Base-by-base conservation (phyloP, 2,113 vertebrate genomes). In the Cyanocitta stelleri region DNA sequence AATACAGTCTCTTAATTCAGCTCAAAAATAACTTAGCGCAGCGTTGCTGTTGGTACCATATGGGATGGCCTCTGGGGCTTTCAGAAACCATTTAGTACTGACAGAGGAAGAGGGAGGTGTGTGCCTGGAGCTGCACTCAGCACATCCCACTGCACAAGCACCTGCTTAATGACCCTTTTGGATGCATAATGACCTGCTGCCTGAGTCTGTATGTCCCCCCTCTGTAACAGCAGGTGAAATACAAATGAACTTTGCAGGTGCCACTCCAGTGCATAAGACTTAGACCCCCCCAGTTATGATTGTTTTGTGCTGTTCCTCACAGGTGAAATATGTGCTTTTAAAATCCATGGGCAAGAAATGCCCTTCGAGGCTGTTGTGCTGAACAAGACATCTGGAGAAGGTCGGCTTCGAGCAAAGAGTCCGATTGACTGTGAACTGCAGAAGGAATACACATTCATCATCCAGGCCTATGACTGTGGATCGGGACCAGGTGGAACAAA, bases 241-340 rank as follows among this genome's bases (percentile, higher is more conserved):
- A 74, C 15, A 72, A 29, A 48, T 35, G 19, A 37, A 24, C 43
- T 84, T 76, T 33, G 44, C 13, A 41, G 20, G 10, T 62, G 30
- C 72, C 16, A 35, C 64, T 71, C 7, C 6, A 11, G 35, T 37
- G 14, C 6, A 8, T 30, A 16, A 72, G 77, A 26, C 20, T 73
- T 23, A 54, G 43, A 58, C 8, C 8, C 13, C 69, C 26, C 29
- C 33, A 16, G 13, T 78, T 23, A 58, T 46, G 49, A 27, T 18
- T 85, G 33, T 59, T 94, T 85, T 75, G 20, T 81, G 11, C 43
- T 89, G 66, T 89, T 97, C 62, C 87, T 96, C 96, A 19, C 90
- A 99, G 99, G 99, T 84, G 99, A 99, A 96, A 99, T 99, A 84
- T 99, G 99, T 92, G 99, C 99, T 6, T 99, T 99, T 97, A 98